Conservation (phyloP, 92 coral and sea anemone genomes). For the Phenganax marumi region DNA sequence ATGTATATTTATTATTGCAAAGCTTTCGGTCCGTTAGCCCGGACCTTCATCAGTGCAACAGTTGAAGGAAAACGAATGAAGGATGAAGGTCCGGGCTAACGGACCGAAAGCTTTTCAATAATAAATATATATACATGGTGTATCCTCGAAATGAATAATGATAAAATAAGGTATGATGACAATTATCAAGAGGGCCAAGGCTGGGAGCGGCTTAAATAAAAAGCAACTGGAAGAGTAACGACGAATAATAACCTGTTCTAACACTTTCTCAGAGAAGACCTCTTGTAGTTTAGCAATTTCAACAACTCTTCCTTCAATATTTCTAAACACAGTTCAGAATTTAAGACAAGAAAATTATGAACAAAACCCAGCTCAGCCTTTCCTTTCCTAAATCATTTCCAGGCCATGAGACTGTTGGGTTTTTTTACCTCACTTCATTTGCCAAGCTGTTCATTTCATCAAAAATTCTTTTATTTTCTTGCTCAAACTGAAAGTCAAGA, state of each 20-base stretch:
- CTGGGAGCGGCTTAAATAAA: too few relatives aligned
- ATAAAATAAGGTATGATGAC: too few relatives aligned
- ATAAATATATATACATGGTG: too few relatives aligned
- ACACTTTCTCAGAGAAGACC: constrained; percentile 89
- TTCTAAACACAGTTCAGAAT: constrained; percentile 51
- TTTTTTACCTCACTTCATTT: constrained; percentile 90
- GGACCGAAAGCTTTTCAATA: too few relatives aligned
- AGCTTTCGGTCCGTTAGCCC: too few relatives aligned
- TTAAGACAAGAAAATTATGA: not conserved
- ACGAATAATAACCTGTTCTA: constrained; percentile 72
- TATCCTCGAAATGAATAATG: too few relatives aligned
- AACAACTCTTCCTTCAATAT: constrained; percentile 94
- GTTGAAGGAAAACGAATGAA: too few relatives aligned
- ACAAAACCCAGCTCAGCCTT: not conserved
- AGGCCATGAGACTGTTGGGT: not conserved
- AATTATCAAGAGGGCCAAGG: too few relatives aligned
- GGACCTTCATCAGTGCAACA: too few relatives aligned
- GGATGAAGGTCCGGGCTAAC: too few relatives aligned
- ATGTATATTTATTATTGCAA: too few relatives aligned
- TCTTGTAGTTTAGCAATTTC: constrained; percentile 94
- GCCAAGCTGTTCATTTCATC: constrained; percentile 98
- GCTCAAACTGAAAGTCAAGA: constrained; percentile 72
- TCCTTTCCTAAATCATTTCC: not conserved
- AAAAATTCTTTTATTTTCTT: constrained; percentile 86
- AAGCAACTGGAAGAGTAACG: not conserved